Base-by-base conservation (phyloP, 2,888 invertebrate genomes). In the Ariolimax columbianus region DNA sequence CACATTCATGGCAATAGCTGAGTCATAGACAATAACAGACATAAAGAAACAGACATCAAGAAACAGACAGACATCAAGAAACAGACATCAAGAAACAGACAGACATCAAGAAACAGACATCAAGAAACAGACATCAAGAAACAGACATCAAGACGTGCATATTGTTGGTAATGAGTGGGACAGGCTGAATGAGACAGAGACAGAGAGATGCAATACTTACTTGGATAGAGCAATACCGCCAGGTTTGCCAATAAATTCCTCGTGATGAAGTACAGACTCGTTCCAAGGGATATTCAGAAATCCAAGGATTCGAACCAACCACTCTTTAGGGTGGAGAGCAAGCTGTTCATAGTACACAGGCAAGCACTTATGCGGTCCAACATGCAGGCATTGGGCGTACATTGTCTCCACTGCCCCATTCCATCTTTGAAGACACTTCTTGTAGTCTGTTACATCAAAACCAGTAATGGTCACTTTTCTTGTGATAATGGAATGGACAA, bases 401-500 rank as follows among this genome's bases (percentile, higher is more conserved):
- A 99, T 99, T 86, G 97, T 96, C 94, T 97, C 97, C 93, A 98
- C 97, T 70, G 98, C 98, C 93, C 96, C 96, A 95, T 99, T 99
- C 99, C 99, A 99, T 95, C 98, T 98, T 91, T 96, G 96, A 95
- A 99, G 95, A 94, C 99, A 99, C 95, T 98, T 89, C 51, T 98
- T 96, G 95, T 98, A 98, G 94, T 97, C 97, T 90, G 96, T 96
- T 94, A 99, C 95, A 95, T 99, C 98, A 95, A 99, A 99, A 75
- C 98, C 99, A 26, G 97, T 97, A 93, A 97, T 97, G 68, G 96
- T 96, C 78, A 96, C 96, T 96, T 98, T 97, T 91, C 99, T 96
- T 75, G 97, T 97, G 93, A 99, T 99, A 94, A 99, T 98, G 89
- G 99, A 99, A 95, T 99, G 98, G 87, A 98, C 99, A 36, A 99